Percentiles rank a stretch among this genome's conserved stretches.
Evolutionary conservation across 2,113 vertebrate genomes (phyloP).

Genomic region (Osmerus mordax): DNA sequence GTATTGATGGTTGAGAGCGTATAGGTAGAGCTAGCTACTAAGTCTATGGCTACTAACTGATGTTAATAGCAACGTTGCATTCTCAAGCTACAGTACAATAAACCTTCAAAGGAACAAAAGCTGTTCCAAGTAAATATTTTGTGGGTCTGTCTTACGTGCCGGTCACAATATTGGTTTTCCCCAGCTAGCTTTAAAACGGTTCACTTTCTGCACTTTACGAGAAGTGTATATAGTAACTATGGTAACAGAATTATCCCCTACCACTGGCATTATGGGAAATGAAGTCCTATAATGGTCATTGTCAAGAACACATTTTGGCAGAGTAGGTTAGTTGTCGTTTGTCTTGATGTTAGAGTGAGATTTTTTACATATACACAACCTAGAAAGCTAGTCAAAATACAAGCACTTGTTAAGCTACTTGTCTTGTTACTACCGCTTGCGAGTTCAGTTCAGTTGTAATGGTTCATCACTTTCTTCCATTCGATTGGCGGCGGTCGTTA

Average conservation of each 20-base stretch:
- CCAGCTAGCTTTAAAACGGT: slow-evolving; percentile 1
- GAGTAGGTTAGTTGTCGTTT: neutral
- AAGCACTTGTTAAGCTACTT: too few species aligned
- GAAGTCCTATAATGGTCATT: slow-evolving; percentile 3
- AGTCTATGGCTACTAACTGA: neutral
- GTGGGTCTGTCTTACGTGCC: neutral
- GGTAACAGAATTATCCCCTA: slow-evolving; percentile 29
- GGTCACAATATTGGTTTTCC: neutral
- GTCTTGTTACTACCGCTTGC: too few species aligned
- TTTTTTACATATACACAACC: too few species aligned
- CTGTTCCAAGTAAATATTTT: too few species aligned
- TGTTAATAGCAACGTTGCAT: neutral
- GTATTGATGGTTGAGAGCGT: neutral
- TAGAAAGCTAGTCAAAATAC: too few species aligned
- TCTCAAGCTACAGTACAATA: too few species aligned
- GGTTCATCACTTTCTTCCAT: neutral
- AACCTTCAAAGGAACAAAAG: too few species aligned
- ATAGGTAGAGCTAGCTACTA: neutral
- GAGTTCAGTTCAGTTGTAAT: too few species aligned
- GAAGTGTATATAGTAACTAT: slow-evolving; percentile 28
- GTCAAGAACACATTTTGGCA: neutral
- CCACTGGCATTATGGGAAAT: slow-evolving; percentile 31
- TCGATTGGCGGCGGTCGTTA: slow-evolving; percentile 29
- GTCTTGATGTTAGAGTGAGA: too few species aligned
- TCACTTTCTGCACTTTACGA: neutral